A percentile compares a stretch with the other conserved stretches of the same genome.
Evolutionary conservation across 2,888 invertebrate species (phyloP).

Genomic region (Desoria tigrina): DNA sequence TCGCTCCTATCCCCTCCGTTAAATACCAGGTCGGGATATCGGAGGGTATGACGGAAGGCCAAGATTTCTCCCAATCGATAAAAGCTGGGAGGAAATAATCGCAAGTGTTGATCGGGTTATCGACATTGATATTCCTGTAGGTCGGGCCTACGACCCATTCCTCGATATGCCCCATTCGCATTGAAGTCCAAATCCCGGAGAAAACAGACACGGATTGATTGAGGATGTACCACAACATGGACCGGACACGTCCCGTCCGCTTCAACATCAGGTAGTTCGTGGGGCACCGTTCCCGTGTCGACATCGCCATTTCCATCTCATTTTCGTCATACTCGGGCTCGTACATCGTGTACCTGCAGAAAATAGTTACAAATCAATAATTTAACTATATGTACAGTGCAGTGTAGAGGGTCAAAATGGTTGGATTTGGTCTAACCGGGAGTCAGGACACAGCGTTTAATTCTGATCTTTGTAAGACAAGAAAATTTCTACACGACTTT

Average conservation of each 20-base stretch:
- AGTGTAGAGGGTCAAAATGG: too few relatives aligned
- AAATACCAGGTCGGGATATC: too few relatives aligned
- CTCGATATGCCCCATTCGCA: slow-evolving; percentile 9
- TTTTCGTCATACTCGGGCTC: neutral
- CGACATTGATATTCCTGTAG: neutral
- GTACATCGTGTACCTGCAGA: neutral
- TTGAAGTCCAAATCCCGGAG: neutral
- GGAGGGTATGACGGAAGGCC: too few relatives aligned
- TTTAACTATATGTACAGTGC: too few relatives aligned
- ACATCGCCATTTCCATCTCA: neutral
- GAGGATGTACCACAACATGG: neutral
- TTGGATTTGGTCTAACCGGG: too few relatives aligned
- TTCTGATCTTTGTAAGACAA: too few relatives aligned
- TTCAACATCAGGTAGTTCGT: too few relatives aligned
- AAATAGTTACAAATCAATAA: too few relatives aligned
- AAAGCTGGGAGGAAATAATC: neutral
- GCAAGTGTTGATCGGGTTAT: neutral
- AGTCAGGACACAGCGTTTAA: too few relatives aligned
- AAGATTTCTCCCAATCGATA: neutral
- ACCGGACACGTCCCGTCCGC: neutral
- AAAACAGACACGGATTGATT: neutral
- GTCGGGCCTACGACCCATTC: neutral
- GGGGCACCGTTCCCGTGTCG: neutral
- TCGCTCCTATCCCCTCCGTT: too few relatives aligned
- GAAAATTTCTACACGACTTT: too few relatives aligned